A percentile compares a stretch with the other conserved stretches of the same genome.
phyloP scores from a whole-genome alignment of 1,140 invertebrate genomes.

The Leptinotarsa lineolata region DNA sequence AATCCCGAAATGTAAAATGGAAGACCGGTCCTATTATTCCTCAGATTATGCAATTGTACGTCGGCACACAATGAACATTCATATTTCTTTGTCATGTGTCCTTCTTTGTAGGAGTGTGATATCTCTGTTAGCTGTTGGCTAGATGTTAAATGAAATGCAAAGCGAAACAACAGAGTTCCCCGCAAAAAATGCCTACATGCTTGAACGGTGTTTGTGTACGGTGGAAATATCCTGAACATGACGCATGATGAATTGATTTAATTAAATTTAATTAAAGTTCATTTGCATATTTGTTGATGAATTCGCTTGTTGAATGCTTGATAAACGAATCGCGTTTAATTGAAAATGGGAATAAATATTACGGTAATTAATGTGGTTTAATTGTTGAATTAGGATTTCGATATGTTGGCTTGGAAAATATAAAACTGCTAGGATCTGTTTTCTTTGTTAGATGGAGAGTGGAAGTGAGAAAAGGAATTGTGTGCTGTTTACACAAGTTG shows the following conservation, averaged over 20 bases:
- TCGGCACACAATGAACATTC: constrained; percentile 46
- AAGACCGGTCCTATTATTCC: constrained; percentile 44
- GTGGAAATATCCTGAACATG: constrained; percentile 17
- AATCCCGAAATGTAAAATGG: constrained; percentile 47
- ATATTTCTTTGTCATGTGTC: constrained; percentile 44
- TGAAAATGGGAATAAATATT: background rate
- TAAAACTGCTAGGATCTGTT: no score
- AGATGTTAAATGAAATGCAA: constrained; percentile 45
- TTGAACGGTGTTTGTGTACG: constrained; percentile 12
- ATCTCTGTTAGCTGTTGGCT: constrained; percentile 42
- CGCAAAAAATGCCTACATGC: background rate
- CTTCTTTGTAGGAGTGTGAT: constrained; percentile 46
- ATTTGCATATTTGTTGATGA: constrained; percentile 18
- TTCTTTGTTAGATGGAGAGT: no score
- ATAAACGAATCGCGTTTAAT: constrained; percentile 2
- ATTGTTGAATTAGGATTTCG: no score
- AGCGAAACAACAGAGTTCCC: constrained; percentile 17
- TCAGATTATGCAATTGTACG: constrained; percentile 50
- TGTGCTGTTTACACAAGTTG: no score
- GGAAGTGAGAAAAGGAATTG: no score
- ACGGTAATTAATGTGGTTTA: background rate
- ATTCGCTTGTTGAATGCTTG: constrained; percentile 12
- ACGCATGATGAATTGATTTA: constrained; percentile 13
- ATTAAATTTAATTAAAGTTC: constrained; percentile 20
- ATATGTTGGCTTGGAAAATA: no score